Evolutionary conservation across 2,113 vertebrate genomes (phyloP).

Genomic region (Corythoichthys haematopterus): DNA sequence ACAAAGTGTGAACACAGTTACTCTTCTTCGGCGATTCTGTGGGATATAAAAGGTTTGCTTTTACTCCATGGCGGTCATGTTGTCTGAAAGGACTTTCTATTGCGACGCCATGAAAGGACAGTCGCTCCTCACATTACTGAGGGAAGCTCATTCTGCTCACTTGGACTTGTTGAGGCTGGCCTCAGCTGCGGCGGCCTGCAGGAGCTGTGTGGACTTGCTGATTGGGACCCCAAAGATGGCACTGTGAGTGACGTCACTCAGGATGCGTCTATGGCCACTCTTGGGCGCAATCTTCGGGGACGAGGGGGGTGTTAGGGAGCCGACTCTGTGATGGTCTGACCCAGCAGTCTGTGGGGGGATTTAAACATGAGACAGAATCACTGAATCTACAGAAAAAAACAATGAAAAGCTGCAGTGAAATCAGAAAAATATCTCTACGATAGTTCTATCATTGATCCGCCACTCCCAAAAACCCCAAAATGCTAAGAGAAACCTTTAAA

Average conservation of each 20-base stretch:
- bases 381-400: background rate
- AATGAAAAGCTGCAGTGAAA: conserved; percentile 11
- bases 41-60: conserved; percentile 38
- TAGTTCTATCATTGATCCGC: background rate
- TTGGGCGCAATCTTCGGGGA: conserved; percentile 90
- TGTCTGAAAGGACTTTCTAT: conserved; percentile 53
- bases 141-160: conserved; percentile 70
- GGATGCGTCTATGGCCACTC: conserved; percentile 88
- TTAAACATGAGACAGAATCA: background rate
- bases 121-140: conserved; percentile 38
- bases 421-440: background rate
- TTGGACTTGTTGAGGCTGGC: conserved; percentile 98
- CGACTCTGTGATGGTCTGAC: conserved; percentile 74
- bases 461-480: background rate
- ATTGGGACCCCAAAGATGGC: conserved; percentile 92
- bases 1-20: conserved; percentile 18
- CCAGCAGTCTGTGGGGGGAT: conserved; percentile 26
- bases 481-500: background rate
- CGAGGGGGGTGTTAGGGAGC: conserved; percentile 92
- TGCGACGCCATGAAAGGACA: conserved; percentile 45
- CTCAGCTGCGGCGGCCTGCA: conserved; percentile 93
- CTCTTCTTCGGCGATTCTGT: conserved; percentile 16
- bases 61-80: conserved; percentile 26
- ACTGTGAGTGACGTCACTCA: conserved; percentile 97
- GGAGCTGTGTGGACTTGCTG: conserved; percentile 95